These are phyloP conservation scores for Anguilla japonica DNA, from an alignment of 2,113 vertebrate species.

Conservation along the genomic window DNA sequence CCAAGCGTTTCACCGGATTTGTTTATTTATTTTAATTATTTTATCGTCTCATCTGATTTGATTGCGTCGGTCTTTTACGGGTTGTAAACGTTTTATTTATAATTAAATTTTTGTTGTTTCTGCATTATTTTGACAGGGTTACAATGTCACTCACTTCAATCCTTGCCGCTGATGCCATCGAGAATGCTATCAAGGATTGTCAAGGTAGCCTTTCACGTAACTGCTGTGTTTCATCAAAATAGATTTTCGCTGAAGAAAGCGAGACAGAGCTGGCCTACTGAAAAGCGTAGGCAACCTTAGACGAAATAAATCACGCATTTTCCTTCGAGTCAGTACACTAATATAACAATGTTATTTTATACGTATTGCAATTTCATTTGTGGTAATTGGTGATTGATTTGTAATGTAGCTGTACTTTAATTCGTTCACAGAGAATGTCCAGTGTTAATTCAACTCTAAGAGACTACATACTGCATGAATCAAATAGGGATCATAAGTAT, in stretches of 20 bases:
- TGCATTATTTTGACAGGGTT: conserved; percentile 63
- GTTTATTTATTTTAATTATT: too few relatives aligned
- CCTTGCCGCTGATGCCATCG: conserved; percentile 86
- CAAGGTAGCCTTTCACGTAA: conserved; percentile 73
- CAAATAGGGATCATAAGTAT: too few relatives aligned
- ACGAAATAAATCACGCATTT: neutral
- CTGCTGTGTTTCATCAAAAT: neutral
- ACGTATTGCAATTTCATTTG: too few relatives aligned
- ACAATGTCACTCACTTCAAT: conserved; percentile 91
- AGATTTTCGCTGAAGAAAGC: neutral
- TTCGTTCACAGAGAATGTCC: neutral
- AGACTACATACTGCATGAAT: too few relatives aligned
- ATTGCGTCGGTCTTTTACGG: too few relatives aligned
- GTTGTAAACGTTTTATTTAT: neutral
- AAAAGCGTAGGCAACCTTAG: neutral
- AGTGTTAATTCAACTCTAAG: too few relatives aligned
- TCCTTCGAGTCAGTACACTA: neutral
- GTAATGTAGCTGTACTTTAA: neutral
- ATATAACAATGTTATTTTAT: neutral
- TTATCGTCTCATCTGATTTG: too few relatives aligned
- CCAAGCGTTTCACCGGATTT: too few relatives aligned
- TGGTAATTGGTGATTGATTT: neutral
- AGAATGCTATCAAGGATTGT: conserved; percentile 90
- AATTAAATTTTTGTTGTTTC: conserved; percentile 1
- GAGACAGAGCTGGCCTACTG: neutral